A percentile compares a stretch with the other conserved stretches of the same genome.
phyloP scores from a whole-genome alignment of 2,888 invertebrate genomes.

The Limnephilus auricula region DNA sequence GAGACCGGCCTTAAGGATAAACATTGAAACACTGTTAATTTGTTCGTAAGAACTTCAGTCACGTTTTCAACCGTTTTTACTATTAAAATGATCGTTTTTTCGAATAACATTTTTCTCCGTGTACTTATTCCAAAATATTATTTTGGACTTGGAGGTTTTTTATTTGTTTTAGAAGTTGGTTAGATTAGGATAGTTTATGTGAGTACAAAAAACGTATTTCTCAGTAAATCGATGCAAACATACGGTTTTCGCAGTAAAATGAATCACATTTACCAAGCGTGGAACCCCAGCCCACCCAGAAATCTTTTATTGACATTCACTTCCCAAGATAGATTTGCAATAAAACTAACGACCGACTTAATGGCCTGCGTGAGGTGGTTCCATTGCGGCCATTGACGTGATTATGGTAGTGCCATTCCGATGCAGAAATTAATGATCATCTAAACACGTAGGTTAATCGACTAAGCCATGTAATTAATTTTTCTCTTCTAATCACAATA shows the following conservation, averaged over 20 bases:
- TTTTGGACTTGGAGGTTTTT: too few relatives aligned
- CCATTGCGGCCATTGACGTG: not conserved
- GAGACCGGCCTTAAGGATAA: too few relatives aligned
- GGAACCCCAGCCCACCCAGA: slow-evolving; percentile 11
- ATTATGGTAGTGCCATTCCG: not conserved
- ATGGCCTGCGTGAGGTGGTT: slow-evolving; percentile 38
- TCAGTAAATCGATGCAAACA: not conserved
- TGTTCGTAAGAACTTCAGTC: too few relatives aligned
- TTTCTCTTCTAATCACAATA: not conserved
- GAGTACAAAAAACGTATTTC: not conserved
- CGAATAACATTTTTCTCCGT: too few relatives aligned
- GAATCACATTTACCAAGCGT: not conserved
- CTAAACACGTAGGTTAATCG: not conserved
- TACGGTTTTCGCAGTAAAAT: not conserved
- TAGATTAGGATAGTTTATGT: too few relatives aligned
- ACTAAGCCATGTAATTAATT: not conserved
- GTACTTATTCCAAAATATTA: too few relatives aligned
- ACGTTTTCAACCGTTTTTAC: too few relatives aligned
- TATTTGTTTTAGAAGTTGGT: too few relatives aligned
- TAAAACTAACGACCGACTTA: slow-evolving; percentile 57
- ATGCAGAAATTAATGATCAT: not conserved
- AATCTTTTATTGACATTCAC: slow-evolving; percentile 23
- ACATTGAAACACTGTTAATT: too few relatives aligned
- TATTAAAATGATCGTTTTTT: too few relatives aligned
- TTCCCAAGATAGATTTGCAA: slow-evolving; percentile 52